A percentile compares a stretch with the other conserved stretches of the same genome.
Conservation (phyloP, 2,113 vertebrate genomes). For the Chitala chitala region DNA sequence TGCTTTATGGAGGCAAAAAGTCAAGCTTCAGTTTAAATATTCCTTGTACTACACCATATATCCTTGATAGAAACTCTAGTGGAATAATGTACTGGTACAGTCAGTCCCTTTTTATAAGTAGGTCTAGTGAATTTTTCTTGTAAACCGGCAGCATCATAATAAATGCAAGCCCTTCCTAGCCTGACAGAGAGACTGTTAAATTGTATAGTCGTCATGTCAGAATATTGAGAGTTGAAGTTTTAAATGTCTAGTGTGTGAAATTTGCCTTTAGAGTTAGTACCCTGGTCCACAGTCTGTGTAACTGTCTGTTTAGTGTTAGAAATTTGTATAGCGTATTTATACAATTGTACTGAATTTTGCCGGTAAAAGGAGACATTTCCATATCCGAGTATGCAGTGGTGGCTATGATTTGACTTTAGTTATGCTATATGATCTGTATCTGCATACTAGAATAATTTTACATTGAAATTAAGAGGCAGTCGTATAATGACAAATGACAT, state of each 20-base stretch:
- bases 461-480: too few relatives aligned
- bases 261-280: conserved; percentile 34
- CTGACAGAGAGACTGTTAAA: conserved; percentile 50
- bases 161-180: conserved; percentile 42
- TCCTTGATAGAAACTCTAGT: conserved; percentile 22
- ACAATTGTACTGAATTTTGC: conserved; percentile 17
- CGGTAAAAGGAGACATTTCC: neutral
- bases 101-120: conserved; percentile 31
- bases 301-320: conserved; percentile 26
- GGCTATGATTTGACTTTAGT: neutral
- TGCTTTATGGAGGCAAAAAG: neutral
- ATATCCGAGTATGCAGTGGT: neutral
- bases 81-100: conserved; percentile 12
- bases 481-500: too few relatives aligned
- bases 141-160: conserved; percentile 33
- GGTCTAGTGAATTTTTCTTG: conserved; percentile 27
- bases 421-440: neutral
- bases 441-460: neutral
- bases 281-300: conserved; percentile 26
- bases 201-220: conserved; percentile 33
- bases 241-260: conserved; percentile 33
- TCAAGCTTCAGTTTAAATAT: conserved; percentile 29
- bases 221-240: conserved; percentile 15
- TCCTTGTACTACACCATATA: conserved; percentile 21
- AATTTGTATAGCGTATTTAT: conserved; percentile 21